A percentile compares a stretch with the other conserved stretches of the same genome.
These are phyloP conservation scores for Nomada lathburiana DNA, from an alignment of 2,888 invertebrate genomes.

Conservation along the genomic window DNA sequence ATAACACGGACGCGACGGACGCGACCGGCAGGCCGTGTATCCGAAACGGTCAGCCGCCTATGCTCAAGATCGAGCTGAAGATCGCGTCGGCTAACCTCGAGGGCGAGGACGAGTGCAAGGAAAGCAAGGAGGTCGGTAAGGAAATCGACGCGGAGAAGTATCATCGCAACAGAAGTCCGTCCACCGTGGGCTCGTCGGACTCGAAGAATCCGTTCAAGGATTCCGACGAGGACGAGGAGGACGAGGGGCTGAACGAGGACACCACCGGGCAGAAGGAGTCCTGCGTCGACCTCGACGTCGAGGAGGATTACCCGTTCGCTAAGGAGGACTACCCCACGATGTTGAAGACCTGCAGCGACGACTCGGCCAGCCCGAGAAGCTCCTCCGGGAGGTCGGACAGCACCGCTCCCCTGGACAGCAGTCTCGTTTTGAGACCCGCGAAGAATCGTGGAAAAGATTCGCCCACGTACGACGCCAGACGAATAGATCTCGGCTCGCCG, in stretches of 20 bases:
- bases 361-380: slow-evolving; percentile 82
- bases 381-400: slow-evolving; percentile 83
- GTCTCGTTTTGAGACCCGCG: slow-evolving; percentile 71
- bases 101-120: slow-evolving; percentile 41
- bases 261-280: slow-evolving; percentile 76
- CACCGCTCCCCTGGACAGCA: slow-evolving; percentile 80
- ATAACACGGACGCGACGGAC: slow-evolving; percentile 80
- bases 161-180: slow-evolving; percentile 16
- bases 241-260: slow-evolving; percentile 55
- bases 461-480: slow-evolving; percentile 77
- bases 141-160: slow-evolving; percentile 11
- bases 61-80: slow-evolving; percentile 86
- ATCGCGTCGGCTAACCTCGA: slow-evolving; percentile 69
- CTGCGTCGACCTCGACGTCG: slow-evolving; percentile 78
- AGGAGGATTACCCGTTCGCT: slow-evolving; percentile 83
- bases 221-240: slow-evolving; percentile 72
- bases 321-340: slow-evolving; percentile 83
- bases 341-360: slow-evolving; percentile 83
- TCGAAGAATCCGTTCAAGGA: slow-evolving; percentile 71
- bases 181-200: slow-evolving; percentile 42
- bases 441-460: slow-evolving; percentile 73
- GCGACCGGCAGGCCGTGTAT: slow-evolving; percentile 84
- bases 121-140: slow-evolving; percentile 10
- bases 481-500: slow-evolving; percentile 81
- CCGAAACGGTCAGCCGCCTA: slow-evolving; percentile 84